Evolutionary conservation across 2,113 vertebrate species (phyloP).

Genomic region (Eretmochelys imbricata): DNA sequence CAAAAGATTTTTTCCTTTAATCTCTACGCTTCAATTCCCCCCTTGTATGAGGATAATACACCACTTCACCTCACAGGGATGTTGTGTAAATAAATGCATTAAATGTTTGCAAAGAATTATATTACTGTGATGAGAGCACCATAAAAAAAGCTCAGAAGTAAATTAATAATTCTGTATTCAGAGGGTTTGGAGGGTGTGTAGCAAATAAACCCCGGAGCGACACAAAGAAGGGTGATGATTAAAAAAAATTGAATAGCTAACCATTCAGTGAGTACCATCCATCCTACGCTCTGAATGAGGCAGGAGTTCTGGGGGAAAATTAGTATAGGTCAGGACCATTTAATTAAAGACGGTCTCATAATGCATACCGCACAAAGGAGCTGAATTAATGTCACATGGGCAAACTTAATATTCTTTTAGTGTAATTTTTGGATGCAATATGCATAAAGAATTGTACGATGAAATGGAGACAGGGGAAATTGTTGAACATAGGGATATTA

Average conservation of each 20-base stretch:
- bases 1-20: too few relatives aligned
- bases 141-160: not conserved
- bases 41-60: not conserved
- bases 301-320: rapidly evolving
- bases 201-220: not conserved
- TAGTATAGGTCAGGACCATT: rapidly evolving
- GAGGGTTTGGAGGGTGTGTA: not conserved
- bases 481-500: not conserved
- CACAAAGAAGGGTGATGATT: not conserved
- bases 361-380: rapidly evolving
- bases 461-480: not conserved
- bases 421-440: not conserved
- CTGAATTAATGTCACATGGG: not conserved
- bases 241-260: rapidly evolving
- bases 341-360: not conserved
- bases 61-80: not conserved
- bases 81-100: not conserved
- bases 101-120: not conserved
- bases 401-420: not conserved
- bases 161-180: not conserved
- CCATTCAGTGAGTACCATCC: rapidly evolving
- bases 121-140: not conserved
- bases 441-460: not conserved
- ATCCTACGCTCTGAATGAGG: not conserved
- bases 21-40: not conserved